A percentile compares a stretch with the other conserved stretches of the same genome.
phyloP scores from a whole-genome alignment of 2,113 vertebrate species.

The Otus sunia region DNA sequence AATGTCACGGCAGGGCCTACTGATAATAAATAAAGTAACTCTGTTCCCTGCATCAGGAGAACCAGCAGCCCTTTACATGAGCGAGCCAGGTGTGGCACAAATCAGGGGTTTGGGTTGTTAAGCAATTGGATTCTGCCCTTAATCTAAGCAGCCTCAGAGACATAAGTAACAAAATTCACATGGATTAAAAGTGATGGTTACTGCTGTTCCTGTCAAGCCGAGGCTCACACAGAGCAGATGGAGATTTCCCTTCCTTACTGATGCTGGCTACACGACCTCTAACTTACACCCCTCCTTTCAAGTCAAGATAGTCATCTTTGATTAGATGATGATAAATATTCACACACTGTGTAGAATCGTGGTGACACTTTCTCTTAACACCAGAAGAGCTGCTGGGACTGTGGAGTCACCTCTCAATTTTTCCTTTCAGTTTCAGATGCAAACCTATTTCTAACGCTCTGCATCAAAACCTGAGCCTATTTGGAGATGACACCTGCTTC shows the following conservation, averaged over 20 bases:
- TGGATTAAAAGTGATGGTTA: constrained; percentile 23
- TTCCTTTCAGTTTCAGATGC: neutral
- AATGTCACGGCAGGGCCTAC: neutral
- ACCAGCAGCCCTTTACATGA: neutral
- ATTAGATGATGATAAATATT: neutral
- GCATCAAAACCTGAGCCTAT: neutral
- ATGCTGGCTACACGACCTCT: neutral
- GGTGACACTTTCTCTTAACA: neutral
- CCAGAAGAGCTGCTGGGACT: constrained; percentile 23
- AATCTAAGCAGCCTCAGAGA: constrained; percentile 30
- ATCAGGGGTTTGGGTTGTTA: neutral
- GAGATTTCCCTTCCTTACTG: constrained; percentile 10
- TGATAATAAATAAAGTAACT: neutral
- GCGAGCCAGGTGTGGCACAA: neutral
- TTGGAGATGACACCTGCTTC: constrained; percentile 25
- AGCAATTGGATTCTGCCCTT: constrained; percentile 36
- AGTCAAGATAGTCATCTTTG: neutral
- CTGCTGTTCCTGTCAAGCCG: neutral
- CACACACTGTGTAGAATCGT: neutral
- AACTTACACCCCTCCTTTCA: neutral
- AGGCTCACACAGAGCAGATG: neutral
- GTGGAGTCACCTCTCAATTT: neutral
- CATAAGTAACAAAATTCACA: constrained; percentile 33
- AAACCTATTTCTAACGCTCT: neutral
- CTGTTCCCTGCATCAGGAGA: neutral